Evolutionary conservation across 2,797 vertebrate genomes (phyloP).

Genomic region (Artibeus lituratus): DNA sequence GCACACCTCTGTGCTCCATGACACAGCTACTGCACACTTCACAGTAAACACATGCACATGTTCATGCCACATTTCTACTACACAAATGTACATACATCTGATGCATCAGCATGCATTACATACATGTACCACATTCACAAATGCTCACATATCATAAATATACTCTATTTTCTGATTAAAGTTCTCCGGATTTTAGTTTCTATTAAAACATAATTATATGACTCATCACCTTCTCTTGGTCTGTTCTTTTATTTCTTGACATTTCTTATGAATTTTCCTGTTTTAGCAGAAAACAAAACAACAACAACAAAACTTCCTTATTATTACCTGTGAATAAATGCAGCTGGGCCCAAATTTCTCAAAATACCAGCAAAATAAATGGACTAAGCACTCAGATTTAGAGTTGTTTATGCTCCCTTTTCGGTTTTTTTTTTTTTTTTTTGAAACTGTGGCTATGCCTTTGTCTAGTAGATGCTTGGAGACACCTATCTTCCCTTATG

Average conservation of each 20-base stretch:
- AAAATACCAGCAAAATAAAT: conserved; percentile 17
- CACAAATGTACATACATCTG: background rate
- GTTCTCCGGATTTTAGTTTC: conserved; percentile 38
- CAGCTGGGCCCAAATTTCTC: conserved; percentile 13
- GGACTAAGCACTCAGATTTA: background rate
- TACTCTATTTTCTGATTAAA: background rate
- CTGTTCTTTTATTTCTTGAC: background rate
- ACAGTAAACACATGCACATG: background rate
- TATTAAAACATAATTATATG: conserved; percentile 7
- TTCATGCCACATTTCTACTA: background rate
- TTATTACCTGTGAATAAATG: conserved; percentile 13
- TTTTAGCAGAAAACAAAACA: background rate
- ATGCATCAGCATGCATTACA: too few species aligned
- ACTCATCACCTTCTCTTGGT: background rate
- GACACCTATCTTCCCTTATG: background rate
- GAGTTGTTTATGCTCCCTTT: background rate
- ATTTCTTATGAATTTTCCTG: background rate
- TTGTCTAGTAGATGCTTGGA: background rate
- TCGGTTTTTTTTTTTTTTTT: background rate
- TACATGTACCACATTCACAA: background rate
- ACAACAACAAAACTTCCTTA: background rate
- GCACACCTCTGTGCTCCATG: background rate
- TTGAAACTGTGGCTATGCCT: background rate
- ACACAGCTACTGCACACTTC: background rate
- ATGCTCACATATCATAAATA: background rate